Percentiles rank a stretch among this genome's conserved stretches.
These are phyloP conservation scores for Nothocercus julius DNA, from an alignment of 2,113 vertebrate species.

Conservation along the genomic window DNA sequence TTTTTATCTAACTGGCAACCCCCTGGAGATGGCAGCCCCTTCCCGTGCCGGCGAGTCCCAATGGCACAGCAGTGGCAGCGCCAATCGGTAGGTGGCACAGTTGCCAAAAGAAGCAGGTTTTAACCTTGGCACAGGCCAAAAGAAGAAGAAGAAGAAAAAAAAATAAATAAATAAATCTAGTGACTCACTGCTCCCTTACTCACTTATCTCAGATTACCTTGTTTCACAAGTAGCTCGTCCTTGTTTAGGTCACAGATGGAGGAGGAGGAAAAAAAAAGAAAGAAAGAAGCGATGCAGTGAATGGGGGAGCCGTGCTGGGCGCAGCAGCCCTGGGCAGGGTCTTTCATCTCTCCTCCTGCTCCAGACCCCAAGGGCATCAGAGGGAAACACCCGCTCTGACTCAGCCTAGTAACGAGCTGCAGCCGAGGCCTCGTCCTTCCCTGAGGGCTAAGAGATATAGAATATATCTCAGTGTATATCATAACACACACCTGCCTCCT, in stretches of 20 bases:
- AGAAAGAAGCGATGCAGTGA: no score
- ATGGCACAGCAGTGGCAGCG: background rate
- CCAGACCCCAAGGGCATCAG: background rate
- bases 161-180: no score
- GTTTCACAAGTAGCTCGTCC: background rate
- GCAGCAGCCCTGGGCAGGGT: background rate
- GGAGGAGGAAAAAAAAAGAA: no score
- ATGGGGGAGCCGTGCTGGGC: background rate
- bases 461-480: no score
- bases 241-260: background rate
- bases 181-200: background rate
- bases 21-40: background rate
- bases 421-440: background rate
- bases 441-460: no score
- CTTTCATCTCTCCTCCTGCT: background rate
- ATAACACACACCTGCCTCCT: no score
- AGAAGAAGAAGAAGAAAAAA: background rate
- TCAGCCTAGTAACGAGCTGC: background rate
- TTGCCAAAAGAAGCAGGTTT: background rate
- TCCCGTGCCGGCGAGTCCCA: no score
- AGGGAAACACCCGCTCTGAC: no score
- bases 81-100: background rate
- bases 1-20: background rate
- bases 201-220: background rate
- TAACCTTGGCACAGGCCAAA: background rate